Evolutionary conservation across 1,140 invertebrate species (phyloP).

Genomic region (Calliopsis andreniformis): DNA sequence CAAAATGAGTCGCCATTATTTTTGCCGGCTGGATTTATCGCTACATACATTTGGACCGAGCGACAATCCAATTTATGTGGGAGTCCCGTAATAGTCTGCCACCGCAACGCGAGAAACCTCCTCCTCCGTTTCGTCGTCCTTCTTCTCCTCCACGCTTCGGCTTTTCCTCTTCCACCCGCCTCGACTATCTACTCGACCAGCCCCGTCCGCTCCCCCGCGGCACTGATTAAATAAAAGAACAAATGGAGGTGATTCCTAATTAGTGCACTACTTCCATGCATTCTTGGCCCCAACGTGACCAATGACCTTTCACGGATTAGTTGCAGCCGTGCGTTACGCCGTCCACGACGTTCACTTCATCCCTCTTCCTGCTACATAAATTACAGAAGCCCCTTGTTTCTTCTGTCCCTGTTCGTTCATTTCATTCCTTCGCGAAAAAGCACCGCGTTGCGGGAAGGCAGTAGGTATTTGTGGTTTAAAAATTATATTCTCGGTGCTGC

Average conservation of each 20-base stretch:
- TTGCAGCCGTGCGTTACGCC: constrained; percentile 62
- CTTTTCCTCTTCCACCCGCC: constrained; percentile 54
- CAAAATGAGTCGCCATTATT: constrained; percentile 80
- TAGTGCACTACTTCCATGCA: constrained; percentile 67
- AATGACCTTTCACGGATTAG: constrained; percentile 60
- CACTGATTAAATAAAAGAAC: constrained; percentile 77
- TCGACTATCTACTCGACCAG: constrained; percentile 24
- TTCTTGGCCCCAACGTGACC: constrained; percentile 57
- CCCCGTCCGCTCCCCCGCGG: constrained; percentile 33
- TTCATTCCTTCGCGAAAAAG: constrained; percentile 16
- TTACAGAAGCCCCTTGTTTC: constrained; percentile 27
- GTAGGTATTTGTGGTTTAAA: background rate
- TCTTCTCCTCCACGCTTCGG: constrained; percentile 49
- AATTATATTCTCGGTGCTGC: no score
- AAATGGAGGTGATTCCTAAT: constrained; percentile 70
- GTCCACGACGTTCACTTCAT: constrained; percentile 36
- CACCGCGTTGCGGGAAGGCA: background rate
- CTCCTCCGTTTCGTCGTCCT: constrained; percentile 37
- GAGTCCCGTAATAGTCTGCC: constrained; percentile 77
- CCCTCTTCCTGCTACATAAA: constrained; percentile 18
- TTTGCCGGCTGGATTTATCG: constrained; percentile 75
- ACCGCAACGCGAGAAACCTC: constrained; percentile 73
- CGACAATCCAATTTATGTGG: constrained; percentile 78
- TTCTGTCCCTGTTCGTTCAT: no score
- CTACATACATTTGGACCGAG: constrained; percentile 76